Percentiles rank a stretch among this genome's conserved stretches.
Evolutionary conservation across 2,113 vertebrate species (phyloP).

Genomic region (Cyrtonyx montezumae): DNA sequence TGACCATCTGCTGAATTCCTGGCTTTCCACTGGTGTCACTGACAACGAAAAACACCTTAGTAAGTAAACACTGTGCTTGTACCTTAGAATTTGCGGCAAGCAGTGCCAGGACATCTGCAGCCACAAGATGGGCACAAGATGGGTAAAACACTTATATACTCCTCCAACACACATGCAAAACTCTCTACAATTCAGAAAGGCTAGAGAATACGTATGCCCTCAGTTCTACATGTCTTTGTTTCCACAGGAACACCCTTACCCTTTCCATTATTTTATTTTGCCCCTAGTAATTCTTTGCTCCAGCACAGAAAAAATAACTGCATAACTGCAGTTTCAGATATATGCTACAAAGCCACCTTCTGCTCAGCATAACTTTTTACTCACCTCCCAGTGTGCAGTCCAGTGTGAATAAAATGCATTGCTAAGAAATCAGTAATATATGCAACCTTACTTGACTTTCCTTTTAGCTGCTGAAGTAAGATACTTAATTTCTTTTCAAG

Average conservation of each 20-base stretch:
- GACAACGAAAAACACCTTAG: not conserved
- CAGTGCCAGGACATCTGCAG: not conserved
- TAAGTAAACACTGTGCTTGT: not conserved
- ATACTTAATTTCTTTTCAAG: constrained; percentile 4
- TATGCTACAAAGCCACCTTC: not conserved
- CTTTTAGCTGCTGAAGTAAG: constrained; percentile 55
- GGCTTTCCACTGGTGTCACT: not conserved
- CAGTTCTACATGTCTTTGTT: not conserved
- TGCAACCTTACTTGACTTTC: not conserved
- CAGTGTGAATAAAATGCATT: not conserved
- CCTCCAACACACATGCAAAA: not conserved
- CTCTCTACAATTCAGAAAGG: not conserved
- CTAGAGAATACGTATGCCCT: not conserved
- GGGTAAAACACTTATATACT: not conserved
- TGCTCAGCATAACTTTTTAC: not conserved
- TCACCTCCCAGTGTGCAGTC: not conserved
- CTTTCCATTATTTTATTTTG: not conserved
- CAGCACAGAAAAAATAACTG: not conserved
- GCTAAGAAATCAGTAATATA: not conserved
- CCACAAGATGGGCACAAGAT: not conserved
- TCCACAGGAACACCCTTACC: not conserved
- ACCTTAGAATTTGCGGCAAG: not conserved
- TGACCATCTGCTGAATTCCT: not conserved
- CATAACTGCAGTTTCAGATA: not conserved
- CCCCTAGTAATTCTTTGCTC: not conserved